These are phyloP conservation scores for Campoplex capitator DNA, from an alignment of 2,888 invertebrate genomes.

Conservation along the genomic window DNA sequence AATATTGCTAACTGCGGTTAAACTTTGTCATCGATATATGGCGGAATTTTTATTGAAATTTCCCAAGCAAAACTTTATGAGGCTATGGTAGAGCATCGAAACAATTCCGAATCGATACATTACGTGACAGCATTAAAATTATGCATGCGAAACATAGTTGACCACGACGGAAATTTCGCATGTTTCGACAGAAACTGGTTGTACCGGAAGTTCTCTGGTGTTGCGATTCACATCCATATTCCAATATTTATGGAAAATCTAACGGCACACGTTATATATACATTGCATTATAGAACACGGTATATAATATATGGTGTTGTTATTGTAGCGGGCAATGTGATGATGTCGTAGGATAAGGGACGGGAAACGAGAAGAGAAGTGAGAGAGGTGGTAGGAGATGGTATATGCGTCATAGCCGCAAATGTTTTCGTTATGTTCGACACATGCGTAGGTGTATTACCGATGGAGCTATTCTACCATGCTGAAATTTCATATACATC, in stretches of 20 bases:
- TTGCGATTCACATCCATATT: slow-evolving; percentile 28
- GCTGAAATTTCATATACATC: slow-evolving; percentile 68
- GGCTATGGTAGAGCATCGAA: background rate
- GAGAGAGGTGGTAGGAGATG: background rate
- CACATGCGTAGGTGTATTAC: slow-evolving; percentile 18
- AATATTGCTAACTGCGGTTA: background rate
- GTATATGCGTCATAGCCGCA: slow-evolving; percentile 43
- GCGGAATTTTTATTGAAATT: background rate
- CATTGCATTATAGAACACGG: slow-evolving; percentile 18
- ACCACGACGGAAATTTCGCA: slow-evolving; percentile 48
- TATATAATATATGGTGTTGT: slow-evolving; percentile 37
- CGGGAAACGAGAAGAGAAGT: background rate
- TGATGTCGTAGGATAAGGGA: background rate
- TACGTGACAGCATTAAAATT: slow-evolving; percentile 26
- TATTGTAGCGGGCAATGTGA: slow-evolving; percentile 21
- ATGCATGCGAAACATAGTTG: slow-evolving; percentile 16
- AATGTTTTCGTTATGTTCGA: slow-evolving; percentile 50
- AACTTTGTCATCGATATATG: background rate
- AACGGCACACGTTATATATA: slow-evolving; percentile 38
- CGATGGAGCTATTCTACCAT: slow-evolving; percentile 39
- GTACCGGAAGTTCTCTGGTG: slow-evolving; percentile 40
- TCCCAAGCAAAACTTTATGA: background rate
- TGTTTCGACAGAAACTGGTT: slow-evolving; percentile 43
- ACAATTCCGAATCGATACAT: background rate
- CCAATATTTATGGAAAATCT: slow-evolving; percentile 65